phyloP scores from a whole-genome alignment of 2,113 vertebrate genomes.

The Narcine bancroftii region DNA sequence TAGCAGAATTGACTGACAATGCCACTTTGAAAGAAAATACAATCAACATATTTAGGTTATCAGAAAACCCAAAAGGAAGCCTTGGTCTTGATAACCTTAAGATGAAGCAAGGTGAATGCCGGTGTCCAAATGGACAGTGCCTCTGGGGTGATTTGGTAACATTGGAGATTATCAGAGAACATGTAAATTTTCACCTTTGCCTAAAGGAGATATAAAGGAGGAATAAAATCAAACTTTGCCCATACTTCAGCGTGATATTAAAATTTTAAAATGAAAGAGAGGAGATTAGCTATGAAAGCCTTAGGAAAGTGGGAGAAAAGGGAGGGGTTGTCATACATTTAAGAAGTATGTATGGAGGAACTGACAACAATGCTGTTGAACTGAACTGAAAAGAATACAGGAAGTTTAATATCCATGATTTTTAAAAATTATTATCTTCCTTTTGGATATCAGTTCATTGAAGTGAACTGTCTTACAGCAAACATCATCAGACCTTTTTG shows the following conservation, averaged over 20 bases:
- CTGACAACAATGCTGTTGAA: background rate
- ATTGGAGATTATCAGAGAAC: background rate
- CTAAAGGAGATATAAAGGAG: too few species aligned
- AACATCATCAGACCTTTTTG: background rate
- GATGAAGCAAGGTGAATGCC: too few species aligned
- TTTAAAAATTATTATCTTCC: background rate
- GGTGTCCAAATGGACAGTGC: too few species aligned
- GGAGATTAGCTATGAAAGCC: background rate
- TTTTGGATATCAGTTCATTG: background rate
- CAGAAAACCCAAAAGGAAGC: background rate
- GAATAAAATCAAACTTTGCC: too few species aligned
- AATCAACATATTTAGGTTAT: background rate
- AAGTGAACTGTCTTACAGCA: background rate
- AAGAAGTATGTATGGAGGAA: background rate
- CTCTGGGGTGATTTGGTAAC: background rate
- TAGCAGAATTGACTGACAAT: background rate
- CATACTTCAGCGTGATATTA: background rate
- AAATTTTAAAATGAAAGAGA: background rate
- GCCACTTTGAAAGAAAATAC: too few species aligned
- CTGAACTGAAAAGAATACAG: background rate
- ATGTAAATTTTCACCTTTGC: too few species aligned
- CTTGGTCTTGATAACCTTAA: background rate
- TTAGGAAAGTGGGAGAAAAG: background rate
- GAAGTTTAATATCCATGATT: background rate
- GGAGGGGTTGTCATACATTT: background rate